phyloP scores from a whole-genome alignment of 92 coral and sea anemone genomes.

The Parazoanthus darwini region DNA sequence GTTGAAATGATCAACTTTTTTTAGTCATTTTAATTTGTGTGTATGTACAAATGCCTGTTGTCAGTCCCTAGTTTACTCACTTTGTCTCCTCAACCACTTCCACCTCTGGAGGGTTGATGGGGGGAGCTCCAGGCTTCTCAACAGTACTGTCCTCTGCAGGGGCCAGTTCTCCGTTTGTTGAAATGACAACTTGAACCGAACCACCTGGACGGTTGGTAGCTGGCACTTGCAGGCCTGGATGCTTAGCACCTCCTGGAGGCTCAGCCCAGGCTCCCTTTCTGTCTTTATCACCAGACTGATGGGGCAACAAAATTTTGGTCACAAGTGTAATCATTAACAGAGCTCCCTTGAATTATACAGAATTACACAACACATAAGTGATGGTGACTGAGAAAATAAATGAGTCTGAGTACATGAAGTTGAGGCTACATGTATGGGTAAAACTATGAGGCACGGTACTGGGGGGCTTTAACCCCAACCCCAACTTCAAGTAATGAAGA shows the following conservation, averaged over 20 bases:
- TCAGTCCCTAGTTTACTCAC: constrained; percentile 55
- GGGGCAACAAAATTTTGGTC: neutral
- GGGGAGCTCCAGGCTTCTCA: constrained; percentile 75
- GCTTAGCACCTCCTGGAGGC: constrained; percentile 67
- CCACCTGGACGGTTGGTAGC: constrained; percentile 85
- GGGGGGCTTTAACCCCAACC: too few species aligned
- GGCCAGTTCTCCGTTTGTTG: constrained; percentile 96
- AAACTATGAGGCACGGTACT: too few species aligned
- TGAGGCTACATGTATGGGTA: too few species aligned
- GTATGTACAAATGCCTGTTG: neutral
- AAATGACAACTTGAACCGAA: constrained; percentile 94
- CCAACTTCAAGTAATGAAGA: too few species aligned
- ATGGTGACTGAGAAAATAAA: too few species aligned
- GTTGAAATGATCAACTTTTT: too few species aligned
- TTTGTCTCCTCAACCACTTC: constrained; percentile 99
- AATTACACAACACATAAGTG: neutral
- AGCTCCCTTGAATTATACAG: neutral
- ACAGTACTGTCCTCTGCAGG: constrained; percentile 71
- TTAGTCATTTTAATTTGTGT: too few species aligned
- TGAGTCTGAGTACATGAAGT: too few species aligned
- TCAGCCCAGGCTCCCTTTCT: constrained; percentile 92
- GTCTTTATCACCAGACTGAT: constrained; percentile 81
- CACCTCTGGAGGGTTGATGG: constrained; percentile 82
- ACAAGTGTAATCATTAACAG: neutral
- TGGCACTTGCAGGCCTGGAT: constrained; percentile 76